Percentiles rank a stretch among this genome's conserved stretches.
Conservation (phyloP, 2,113 vertebrate species). For the Plestiodon gilberti region DNA sequence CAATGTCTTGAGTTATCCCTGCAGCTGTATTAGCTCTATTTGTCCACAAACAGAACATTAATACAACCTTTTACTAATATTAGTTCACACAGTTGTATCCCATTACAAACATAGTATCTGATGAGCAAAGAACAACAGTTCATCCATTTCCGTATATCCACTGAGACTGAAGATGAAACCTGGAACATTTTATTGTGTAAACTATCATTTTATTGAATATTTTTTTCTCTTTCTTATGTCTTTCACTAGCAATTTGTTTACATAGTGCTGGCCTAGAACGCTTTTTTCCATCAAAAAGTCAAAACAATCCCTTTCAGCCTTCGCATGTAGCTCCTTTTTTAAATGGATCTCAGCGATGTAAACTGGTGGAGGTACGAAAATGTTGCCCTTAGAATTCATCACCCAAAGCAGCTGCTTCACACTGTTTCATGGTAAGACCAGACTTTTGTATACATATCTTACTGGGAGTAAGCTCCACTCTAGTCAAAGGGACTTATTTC, state of each 20-base stretch:
- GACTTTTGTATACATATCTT: background rate
- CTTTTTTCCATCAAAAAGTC: background rate
- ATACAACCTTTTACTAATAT: conserved; percentile 48
- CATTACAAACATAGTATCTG: conserved; percentile 49
- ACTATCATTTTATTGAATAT: conserved; percentile 46
- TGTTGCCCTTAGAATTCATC: background rate
- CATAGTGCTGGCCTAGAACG: background rate
- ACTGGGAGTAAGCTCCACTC: too few species aligned
- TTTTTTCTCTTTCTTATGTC: conserved; percentile 24
- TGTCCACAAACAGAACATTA: background rate
- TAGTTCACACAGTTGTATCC: conserved; percentile 38
- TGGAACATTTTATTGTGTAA: background rate
- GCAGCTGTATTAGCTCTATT: conserved; percentile 49
- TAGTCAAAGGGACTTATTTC: too few species aligned
- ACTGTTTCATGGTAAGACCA: too few species aligned
- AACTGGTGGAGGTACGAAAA: background rate
- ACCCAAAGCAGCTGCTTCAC: background rate
- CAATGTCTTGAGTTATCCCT: conserved; percentile 20
- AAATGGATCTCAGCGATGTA: background rate
- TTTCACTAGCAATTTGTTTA: conserved; percentile 17
- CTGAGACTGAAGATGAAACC: background rate
- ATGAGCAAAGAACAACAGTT: conserved; percentile 40
- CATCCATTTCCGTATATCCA: conserved; percentile 37
- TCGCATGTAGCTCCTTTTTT: background rate
- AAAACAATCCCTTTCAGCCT: background rate